These are phyloP conservation scores for Gymnocephalus cernua DNA, from an alignment of 2,113 vertebrate species.

Conservation along the genomic window DNA sequence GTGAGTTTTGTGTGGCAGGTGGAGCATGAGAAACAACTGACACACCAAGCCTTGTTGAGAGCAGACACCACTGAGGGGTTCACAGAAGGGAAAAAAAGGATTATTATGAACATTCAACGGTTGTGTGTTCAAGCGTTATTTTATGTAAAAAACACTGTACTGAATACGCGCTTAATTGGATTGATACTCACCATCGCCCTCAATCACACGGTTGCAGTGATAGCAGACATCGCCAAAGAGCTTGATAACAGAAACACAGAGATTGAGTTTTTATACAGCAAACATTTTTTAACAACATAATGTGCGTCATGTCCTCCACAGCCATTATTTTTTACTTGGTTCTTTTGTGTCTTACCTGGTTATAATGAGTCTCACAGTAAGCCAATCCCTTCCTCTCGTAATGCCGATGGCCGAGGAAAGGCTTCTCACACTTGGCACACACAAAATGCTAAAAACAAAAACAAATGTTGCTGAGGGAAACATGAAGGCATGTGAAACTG, in stretches of 20 bases:
- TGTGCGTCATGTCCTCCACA: not conserved
- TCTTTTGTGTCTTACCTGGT: slow-evolving; percentile 87
- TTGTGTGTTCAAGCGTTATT: slow-evolving; percentile 12
- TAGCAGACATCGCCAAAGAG: slow-evolving; percentile 99
- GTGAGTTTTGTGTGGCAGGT: slow-evolving; percentile 99
- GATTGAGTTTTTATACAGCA: slow-evolving; percentile 7
- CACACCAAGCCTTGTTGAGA: slow-evolving; percentile 99
- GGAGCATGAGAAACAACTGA: slow-evolving; percentile 97
- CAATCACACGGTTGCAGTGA: slow-evolving; percentile 98
- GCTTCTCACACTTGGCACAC: slow-evolving; percentile 98
- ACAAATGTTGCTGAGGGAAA: slow-evolving; percentile 27
- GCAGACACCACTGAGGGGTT: slow-evolving; percentile 92
- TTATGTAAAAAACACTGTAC: not conserved
- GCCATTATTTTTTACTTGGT: not conserved
- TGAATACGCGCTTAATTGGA: slow-evolving; percentile 25
- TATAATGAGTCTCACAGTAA: slow-evolving; percentile 98
- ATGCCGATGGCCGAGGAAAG: slow-evolving; percentile 97
- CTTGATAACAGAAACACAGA: slow-evolving; percentile 76
- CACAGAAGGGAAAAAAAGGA: not conserved
- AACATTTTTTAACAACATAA: not conserved
- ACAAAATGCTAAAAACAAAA: slow-evolving; percentile 94
- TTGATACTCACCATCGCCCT: slow-evolving; percentile 93
- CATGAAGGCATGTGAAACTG: slow-evolving; percentile 1
- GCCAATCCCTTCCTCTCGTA: slow-evolving; percentile 97
- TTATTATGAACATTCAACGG: not conserved